These are phyloP conservation scores for Drosophila rubida DNA, from an alignment of 2,888 invertebrate genomes.

Conservation along the genomic window DNA sequence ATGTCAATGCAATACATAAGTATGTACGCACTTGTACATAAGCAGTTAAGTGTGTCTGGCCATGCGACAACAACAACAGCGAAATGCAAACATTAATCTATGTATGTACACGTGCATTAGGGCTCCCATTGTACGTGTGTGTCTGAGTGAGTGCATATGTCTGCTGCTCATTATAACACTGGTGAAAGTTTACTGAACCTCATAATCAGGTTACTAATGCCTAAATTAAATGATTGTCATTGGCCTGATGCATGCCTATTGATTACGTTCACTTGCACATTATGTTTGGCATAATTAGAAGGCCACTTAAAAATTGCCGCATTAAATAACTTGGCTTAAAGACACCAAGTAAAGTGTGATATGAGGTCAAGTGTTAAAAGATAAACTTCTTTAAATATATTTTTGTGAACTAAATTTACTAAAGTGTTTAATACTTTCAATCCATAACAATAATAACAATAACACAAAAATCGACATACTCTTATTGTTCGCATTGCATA, in stretches of 20 bases:
- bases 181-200: constrained; percentile 65
- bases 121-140: constrained; percentile 24
- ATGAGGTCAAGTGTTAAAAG: neutral
- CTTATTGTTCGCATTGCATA: too few relatives aligned
- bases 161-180: constrained; percentile 36
- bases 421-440: too few relatives aligned
- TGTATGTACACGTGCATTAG: constrained; percentile 15
- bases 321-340: neutral
- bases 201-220: constrained; percentile 65
- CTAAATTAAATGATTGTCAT: constrained; percentile 29
- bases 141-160: constrained; percentile 12
- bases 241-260: neutral
- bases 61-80: constrained; percentile 15
- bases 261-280: constrained; percentile 1
- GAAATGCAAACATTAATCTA: constrained; percentile 21
- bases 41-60: constrained; percentile 29
- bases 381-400: neutral
- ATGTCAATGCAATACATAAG: constrained; percentile 67
- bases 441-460: too few relatives aligned
- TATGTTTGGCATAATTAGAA: neutral
- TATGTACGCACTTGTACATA: constrained; percentile 15
- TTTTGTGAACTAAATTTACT: too few relatives aligned
- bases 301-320: neutral
- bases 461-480: too few relatives aligned
- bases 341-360: neutral